These are phyloP conservation scores for Mustelus asterias DNA, from an alignment of 2,113 vertebrate genomes.

Conservation along the genomic window DNA sequence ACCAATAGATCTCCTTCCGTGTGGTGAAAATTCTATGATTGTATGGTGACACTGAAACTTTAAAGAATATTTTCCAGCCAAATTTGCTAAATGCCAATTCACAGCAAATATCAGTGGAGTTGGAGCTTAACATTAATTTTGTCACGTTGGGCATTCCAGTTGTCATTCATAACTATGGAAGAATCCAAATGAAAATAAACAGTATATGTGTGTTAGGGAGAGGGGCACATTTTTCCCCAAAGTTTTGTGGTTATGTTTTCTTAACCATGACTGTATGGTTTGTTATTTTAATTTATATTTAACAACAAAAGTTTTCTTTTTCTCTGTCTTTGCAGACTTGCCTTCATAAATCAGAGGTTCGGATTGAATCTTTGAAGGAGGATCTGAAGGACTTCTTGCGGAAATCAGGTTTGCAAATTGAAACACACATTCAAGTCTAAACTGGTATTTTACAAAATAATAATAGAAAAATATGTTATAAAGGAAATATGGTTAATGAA, in stretches of 20 bases:
- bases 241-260: background rate
- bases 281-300: conserved; percentile 38
- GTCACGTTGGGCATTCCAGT: background rate
- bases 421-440: background rate
- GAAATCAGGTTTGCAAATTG: conserved; percentile 66
- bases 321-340: conserved; percentile 62
- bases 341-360: conserved; percentile 84
- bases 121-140: background rate
- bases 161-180: background rate
- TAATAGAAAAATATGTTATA: background rate
- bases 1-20: background rate
- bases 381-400: conserved; percentile 84
- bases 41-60: background rate
- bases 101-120: background rate
- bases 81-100: background rate
- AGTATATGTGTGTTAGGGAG: background rate
- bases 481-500: background rate
- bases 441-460: background rate
- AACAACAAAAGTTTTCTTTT: background rate
- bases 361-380: conserved; percentile 82
- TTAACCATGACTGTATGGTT: background rate
- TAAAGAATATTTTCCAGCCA: background rate
- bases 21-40: background rate
- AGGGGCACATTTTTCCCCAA: background rate
- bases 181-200: background rate